Evolutionary conservation across 2,113 vertebrate species (phyloP).

Genomic region (Montifringilla adamsi): DNA sequence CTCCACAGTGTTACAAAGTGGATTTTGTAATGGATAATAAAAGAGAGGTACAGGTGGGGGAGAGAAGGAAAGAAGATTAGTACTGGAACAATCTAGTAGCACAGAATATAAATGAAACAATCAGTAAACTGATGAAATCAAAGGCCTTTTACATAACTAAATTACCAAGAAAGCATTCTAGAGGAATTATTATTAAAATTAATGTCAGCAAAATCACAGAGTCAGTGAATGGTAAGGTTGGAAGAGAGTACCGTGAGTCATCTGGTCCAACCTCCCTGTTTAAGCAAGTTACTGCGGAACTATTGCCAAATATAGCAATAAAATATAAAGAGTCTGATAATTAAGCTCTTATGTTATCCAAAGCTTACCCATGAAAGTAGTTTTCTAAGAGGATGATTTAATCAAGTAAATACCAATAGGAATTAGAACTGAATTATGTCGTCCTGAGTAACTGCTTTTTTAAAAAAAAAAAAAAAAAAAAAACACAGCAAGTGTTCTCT

Average conservation of each 20-base stretch:
- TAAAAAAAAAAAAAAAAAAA: no score
- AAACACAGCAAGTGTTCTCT: accelerated
- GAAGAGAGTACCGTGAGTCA: not conserved
- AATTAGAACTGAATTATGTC: not conserved
- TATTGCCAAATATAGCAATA: not conserved
- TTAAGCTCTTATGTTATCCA: not conserved
- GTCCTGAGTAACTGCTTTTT: not conserved
- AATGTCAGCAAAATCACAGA: not conserved
- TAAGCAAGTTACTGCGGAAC: not conserved
- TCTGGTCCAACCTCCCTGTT: not conserved
- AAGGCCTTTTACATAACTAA: not conserved
- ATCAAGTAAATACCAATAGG: not conserved
- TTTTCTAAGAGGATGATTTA: not conserved
- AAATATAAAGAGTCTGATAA: not conserved
- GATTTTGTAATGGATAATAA: not conserved
- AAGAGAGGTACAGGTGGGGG: accelerated
- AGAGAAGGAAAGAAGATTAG: not conserved
- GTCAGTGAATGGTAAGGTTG: not conserved
- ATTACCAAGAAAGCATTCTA: not conserved
- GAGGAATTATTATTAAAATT: not conserved
- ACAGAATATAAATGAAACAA: not conserved
- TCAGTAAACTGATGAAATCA: not conserved
- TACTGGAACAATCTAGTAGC: not conserved
- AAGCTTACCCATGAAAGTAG: not conserved
- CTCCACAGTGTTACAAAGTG: not conserved